Evolutionary conservation across 2,113 vertebrate genomes (phyloP), one percentile per base, ranked within the genome.

Genomic region (Sylvietta virens): DNA sequence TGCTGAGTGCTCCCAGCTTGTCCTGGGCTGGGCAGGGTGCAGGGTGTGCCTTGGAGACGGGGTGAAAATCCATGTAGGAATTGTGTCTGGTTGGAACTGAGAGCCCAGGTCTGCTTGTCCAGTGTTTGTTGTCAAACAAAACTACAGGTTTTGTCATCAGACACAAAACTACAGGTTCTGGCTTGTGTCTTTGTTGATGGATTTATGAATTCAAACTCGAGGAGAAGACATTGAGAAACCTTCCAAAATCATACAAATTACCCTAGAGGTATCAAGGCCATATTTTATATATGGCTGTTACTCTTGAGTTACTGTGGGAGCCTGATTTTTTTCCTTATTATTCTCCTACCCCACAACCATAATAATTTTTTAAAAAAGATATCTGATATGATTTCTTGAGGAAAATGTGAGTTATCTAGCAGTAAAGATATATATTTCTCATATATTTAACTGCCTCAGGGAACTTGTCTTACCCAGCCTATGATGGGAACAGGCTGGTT

Each of bases 101-200:
- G 33, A 73, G 39, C 40, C 15, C 30, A 3, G 1, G 0, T 6
- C 62, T 10, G 1, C 5, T 9, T 14, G 8, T 1, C 9, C 31
- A 22, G 28, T 23, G 50, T 9, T 50, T 44, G 7, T 35, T 19
- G 28, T 33, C 15, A 31, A 51, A 9, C 6, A 51, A 37, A 88
- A 9, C 2, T 4, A 3, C 37, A 58, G 2, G 3, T 33, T 77
- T 21, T 48, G 44, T n/a, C n/a, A n/a, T n/a, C 39, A 27, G 67
- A n/a, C 6, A 16, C 12, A 51, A 37, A 88, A 9, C 2, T 4
- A 3, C 37, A 58, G 2, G 3, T 33, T 77, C 23, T 48, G 44
- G 14, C 22, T 58, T 0, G 4, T 10, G 17, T 31, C 30, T 54
- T 76, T 9, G 37, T 0, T 33, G 19, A 11, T 19, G 47, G 6